Evolutionary conservation across 2,113 vertebrate genomes (phyloP).

Genomic region (Serilophus lunatus): DNA sequence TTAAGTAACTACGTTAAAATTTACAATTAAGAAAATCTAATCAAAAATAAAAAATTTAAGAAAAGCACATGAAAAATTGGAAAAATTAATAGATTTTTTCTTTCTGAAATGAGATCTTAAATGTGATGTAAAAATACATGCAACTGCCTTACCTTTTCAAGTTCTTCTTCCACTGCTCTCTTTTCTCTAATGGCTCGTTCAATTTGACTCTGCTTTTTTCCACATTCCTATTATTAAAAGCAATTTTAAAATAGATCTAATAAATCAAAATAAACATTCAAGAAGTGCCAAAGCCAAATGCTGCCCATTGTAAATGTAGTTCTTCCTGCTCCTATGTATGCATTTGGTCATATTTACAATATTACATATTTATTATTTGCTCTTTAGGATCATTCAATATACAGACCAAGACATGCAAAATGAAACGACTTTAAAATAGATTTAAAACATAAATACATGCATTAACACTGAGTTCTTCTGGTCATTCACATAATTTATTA

Average conservation of each 20-base stretch:
- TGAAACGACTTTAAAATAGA: background rate
- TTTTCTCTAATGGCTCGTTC: conserved; percentile 86
- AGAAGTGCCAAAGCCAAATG: background rate
- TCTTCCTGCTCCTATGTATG: background rate
- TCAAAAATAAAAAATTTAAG: background rate
- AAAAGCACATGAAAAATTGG: background rate
- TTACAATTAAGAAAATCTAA: background rate
- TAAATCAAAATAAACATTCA: background rate
- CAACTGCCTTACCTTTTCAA: conserved; percentile 83
- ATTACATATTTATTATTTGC: background rate
- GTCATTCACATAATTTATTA: background rate
- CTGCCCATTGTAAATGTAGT: background rate
- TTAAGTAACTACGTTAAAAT: background rate
- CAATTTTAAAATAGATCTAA: background rate
- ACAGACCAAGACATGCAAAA: background rate
- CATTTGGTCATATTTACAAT: background rate
- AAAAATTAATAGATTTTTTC: background rate
- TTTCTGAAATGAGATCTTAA: background rate
- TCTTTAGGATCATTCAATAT: background rate
- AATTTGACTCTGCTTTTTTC: conserved; percentile 85
- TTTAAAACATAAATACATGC: background rate
- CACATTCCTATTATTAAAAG: conserved; percentile 81
- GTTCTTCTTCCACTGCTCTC: conserved; percentile 88
- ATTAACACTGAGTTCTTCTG: background rate
- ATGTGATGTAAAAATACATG: background rate